A percentile compares a stretch with the other conserved stretches of the same genome.
Conservation (phyloP, 2,888 invertebrate genomes). For the Aleiodes leptofemur region DNA sequence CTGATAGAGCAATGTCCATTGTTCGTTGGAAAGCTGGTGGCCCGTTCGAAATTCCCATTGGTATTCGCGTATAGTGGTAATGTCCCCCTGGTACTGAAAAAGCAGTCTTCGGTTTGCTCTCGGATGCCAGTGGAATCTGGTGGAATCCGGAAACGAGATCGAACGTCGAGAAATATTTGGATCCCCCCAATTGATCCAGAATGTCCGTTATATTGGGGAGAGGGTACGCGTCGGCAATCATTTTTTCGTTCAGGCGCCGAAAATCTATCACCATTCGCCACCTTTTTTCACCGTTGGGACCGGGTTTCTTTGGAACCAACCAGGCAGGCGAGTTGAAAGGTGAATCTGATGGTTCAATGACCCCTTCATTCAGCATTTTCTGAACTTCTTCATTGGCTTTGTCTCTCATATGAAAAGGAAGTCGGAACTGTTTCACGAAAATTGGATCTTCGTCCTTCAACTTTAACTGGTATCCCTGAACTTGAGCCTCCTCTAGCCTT, state of each 20-base stretch:
- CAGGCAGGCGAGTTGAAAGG: neutral
- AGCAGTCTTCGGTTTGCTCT: too few species aligned
- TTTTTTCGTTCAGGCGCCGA: constrained; percentile 1
- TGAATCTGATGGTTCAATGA: neutral
- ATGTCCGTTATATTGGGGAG: too few species aligned
- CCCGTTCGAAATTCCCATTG: too few species aligned
- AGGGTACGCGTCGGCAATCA: constrained; percentile 4
- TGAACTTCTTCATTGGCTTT: neutral
- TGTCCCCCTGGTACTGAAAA: too few species aligned
- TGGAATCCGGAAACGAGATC: too few species aligned
- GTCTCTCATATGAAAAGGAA: neutral
- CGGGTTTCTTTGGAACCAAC: constrained; percentile 1
- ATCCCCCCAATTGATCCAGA: too few species aligned
- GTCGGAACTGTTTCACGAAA: neutral
- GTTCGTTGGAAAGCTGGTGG: too few species aligned
- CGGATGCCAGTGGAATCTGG: too few species aligned
- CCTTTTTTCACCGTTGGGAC: neutral
- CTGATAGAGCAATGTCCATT: too few species aligned
- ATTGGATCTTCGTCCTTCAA: constrained; percentile 1
- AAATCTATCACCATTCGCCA: constrained; percentile 2
- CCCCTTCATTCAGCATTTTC: neutral
- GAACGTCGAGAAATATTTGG: too few species aligned
- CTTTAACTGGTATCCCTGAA: neutral
- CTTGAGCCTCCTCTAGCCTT: neutral
- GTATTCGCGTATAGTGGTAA: too few species aligned